Base-by-base conservation (phyloP, 2,113 vertebrate species). In the Dendropsophus ebraccatus region DNA sequence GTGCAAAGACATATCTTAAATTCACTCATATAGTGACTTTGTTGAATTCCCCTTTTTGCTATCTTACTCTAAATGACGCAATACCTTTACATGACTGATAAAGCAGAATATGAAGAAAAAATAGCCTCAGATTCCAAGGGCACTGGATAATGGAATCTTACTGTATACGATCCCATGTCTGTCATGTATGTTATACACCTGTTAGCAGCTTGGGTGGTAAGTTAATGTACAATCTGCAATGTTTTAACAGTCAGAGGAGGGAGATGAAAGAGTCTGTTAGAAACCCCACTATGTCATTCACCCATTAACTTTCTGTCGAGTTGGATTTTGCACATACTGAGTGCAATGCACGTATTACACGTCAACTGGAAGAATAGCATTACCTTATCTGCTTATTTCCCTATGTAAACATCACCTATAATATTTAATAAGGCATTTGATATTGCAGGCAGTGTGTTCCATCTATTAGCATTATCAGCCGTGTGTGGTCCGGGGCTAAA, bases 401-500 rank as follows among this genome's bases (percentile, higher is more conserved):
- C 60, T 89, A 86, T 89, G 70, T 84, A 83, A 87, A 91, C 90
- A 91, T 89, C 87, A 90, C 87, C 88, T 90, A 90, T 91, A 90
- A 85, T 84, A 91, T 89, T 91, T 91, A 91, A 89, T 92, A 91
- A 91, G 89, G 86, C 87, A 88, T 69, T 37, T 88, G 91, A 91
- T 93, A 91, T 88, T 84, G 32, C 78, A 70, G 81, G 85, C 52
- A 72, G 41, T 62, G 85, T 60, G 78, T 72, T 87, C 50, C 65
- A 10, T 74, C 69, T 81, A 70, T 73, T 58, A 73, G 70, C 69
- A 87, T 74, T 81, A 86, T 87, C 67, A 87, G 82, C 90, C 88
- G 89, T 90, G 91, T 92, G 92, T 92, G 92, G 92, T 90, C 92
- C 87, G 73, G 73, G n/a, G 77, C 87, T 88, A 87, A 86, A 60